Evolutionary conservation across 2,113 vertebrate species (phyloP).

Genomic region (Lontra canadensis): DNA sequence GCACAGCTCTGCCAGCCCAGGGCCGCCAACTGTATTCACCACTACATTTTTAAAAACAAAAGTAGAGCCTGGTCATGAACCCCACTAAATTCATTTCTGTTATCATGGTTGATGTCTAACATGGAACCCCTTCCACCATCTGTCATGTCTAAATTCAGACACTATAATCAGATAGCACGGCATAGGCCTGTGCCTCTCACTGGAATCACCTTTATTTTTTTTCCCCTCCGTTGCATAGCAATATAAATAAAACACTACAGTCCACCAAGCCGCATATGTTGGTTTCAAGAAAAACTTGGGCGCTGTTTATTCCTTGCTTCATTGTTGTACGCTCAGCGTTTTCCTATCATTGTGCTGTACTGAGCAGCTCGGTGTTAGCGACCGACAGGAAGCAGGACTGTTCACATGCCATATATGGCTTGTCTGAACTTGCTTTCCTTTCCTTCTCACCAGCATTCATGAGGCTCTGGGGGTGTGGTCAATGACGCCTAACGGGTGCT

Average conservation of each 20-base stretch:
- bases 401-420: conserved; percentile 67
- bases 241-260: conserved; percentile 75
- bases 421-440: background rate
- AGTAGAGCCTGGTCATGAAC: background rate
- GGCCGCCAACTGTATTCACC: background rate
- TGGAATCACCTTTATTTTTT: conserved; percentile 62
- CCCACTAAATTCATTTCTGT: conserved; percentile 47
- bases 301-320: conserved; percentile 71
- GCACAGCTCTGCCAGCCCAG: background rate
- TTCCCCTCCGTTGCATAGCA: conserved; percentile 69
- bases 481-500: background rate
- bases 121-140: background rate
- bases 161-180: background rate
- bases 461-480: background rate
- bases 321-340: conserved; percentile 68
- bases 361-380: background rate
- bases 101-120: background rate
- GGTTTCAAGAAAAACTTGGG: conserved; percentile 63
- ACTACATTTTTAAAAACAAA: conserved; percentile 50
- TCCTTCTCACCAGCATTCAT: background rate
- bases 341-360: conserved; percentile 71
- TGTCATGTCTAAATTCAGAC: conserved; percentile 31
- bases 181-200: conserved; percentile 15
- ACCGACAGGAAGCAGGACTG: conserved; percentile 65
- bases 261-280: conserved; percentile 52